Conservation (phyloP, 2,888 invertebrate genomes). For the Euzetes globulus region DNA sequence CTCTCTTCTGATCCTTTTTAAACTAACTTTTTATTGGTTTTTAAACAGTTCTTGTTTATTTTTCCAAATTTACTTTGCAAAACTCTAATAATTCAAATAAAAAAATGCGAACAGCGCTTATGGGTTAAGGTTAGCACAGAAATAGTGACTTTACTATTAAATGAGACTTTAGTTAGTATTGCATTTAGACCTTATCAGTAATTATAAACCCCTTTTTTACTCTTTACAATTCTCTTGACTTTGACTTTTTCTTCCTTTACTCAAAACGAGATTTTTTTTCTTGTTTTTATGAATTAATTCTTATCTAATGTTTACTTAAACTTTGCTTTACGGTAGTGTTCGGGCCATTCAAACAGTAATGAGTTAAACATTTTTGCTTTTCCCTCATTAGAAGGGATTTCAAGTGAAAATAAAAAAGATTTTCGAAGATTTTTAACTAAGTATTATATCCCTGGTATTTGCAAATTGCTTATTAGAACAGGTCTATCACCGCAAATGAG, state of each 20-base stretch:
- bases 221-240: constrained; percentile 10
- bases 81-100: not conserved
- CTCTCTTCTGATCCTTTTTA: too few relatives aligned
- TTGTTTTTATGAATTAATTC: not conserved
- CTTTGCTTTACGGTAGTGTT: not conserved
- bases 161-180: not conserved
- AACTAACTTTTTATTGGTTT: too few relatives aligned
- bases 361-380: not conserved
- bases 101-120: not conserved
- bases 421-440: too few relatives aligned
- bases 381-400: not conserved
- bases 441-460: too few relatives aligned
- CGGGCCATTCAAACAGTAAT: not conserved
- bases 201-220: not conserved
- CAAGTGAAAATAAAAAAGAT: too few relatives aligned
- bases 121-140: constrained; percentile 18
- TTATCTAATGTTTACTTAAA: not conserved
- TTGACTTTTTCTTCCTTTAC: not conserved
- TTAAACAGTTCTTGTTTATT: not conserved
- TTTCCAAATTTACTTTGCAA: not conserved
- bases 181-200: constrained; percentile 6
- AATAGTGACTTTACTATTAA: constrained; percentile 2
- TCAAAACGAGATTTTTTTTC: not conserved
- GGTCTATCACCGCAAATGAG: too few relatives aligned
- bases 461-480: too few relatives aligned